These are phyloP conservation scores for Ornithoptera alexandrae DNA, from an alignment of 2,888 invertebrate genomes.

Conservation along the genomic window DNA sequence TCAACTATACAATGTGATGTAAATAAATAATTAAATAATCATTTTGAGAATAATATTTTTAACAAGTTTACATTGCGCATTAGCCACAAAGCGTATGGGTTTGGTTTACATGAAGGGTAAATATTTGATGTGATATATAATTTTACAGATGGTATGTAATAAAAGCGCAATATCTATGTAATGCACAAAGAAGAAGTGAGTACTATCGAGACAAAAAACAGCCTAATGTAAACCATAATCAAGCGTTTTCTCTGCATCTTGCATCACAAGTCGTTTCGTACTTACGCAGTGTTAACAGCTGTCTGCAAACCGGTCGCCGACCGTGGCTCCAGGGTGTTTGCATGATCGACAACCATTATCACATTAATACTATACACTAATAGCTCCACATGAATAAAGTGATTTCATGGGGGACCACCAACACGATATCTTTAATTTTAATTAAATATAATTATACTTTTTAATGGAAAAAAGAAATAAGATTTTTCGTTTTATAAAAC, in stretches of 20 bases:
- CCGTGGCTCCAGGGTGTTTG: slow-evolving; percentile 69
- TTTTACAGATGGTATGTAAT: slow-evolving; percentile 46
- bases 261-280: slow-evolving; percentile 68
- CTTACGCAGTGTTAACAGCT: slow-evolving; percentile 67
- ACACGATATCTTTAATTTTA: slow-evolving; percentile 34
- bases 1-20: no score
- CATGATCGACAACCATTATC: slow-evolving; percentile 79
- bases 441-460: no score
- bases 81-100: slow-evolving; percentile 28
- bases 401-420: slow-evolving; percentile 52
- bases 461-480: no score
- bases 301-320: slow-evolving; percentile 68
- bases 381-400: slow-evolving; percentile 59
- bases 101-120: slow-evolving; percentile 25
- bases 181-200: slow-evolving; percentile 70
- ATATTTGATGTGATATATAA: slow-evolving; percentile 24
- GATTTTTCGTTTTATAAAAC: no score
- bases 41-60: slow-evolving; percentile 5
- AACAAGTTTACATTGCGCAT: slow-evolving; percentile 9
- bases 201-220: slow-evolving; percentile 67
- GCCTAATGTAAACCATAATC: slow-evolving; percentile 61
- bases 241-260: slow-evolving; percentile 59
- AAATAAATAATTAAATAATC: background rate
- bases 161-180: slow-evolving; percentile 63
- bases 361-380: slow-evolving; percentile 75